Conservation (phyloP, 2,888 invertebrate species). For the Monochamus alternatus region DNA sequence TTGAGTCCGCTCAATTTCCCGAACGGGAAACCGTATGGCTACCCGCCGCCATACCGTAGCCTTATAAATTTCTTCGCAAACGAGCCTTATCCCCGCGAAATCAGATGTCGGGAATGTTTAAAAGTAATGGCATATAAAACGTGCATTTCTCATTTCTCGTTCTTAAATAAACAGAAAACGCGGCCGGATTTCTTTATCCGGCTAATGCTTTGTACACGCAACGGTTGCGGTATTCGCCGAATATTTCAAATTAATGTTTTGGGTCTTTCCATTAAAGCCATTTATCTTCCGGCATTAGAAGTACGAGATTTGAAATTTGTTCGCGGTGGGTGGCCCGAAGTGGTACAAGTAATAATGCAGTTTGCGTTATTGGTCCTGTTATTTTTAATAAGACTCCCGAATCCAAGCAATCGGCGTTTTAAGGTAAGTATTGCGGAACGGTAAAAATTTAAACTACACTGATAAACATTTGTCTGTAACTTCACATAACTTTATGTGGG, state of each 20-base stretch:
- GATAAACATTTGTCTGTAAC: too few species aligned
- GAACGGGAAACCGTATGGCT: slow-evolving; percentile 20
- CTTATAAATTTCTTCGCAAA: slow-evolving; percentile 22
- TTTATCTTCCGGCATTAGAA: slow-evolving; percentile 15
- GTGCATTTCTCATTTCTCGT: slow-evolving; percentile 23
- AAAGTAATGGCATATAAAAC: slow-evolving; percentile 26
- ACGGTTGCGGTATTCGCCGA: slow-evolving; percentile 2
- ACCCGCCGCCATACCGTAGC: slow-evolving; percentile 1
- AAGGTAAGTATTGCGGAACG: too few species aligned
- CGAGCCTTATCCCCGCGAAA: slow-evolving; percentile 17
- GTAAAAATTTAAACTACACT: too few species aligned
- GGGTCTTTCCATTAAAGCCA: slow-evolving; percentile 10
- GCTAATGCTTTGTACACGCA: slow-evolving; percentile 24
- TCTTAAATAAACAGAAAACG: slow-evolving; percentile 24
- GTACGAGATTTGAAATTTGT: slow-evolving; percentile 8
- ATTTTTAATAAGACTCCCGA: not conserved
- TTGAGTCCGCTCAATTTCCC: slow-evolving; percentile 25
- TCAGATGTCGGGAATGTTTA: slow-evolving; percentile 17
- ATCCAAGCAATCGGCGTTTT: too few species aligned
- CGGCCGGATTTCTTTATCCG: slow-evolving; percentile 1
- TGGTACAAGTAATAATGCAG: not conserved
- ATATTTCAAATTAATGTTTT: slow-evolving; percentile 19
- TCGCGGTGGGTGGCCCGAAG: not conserved
- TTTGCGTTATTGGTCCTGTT: not conserved
- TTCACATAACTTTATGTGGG: too few species aligned